Conservation (phyloP, 2,797 vertebrate genomes). For the Pyrocephalus nanus region DNA sequence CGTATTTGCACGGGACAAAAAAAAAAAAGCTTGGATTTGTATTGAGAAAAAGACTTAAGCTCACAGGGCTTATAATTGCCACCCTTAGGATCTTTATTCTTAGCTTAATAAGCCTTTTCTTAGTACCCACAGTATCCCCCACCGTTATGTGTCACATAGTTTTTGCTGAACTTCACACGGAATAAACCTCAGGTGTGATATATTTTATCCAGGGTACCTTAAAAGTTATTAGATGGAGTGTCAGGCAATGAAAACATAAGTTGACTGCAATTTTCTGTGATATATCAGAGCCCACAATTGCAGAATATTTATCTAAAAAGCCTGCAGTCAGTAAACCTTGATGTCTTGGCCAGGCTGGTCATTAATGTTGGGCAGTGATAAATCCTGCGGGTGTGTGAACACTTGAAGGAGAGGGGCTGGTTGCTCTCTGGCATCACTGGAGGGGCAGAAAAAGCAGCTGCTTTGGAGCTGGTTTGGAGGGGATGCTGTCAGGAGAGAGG, state of each 20-base stretch:
- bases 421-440: not conserved
- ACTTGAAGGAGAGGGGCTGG: not conserved
- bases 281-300: not conserved
- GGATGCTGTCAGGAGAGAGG: not conserved
- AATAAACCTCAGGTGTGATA: not conserved
- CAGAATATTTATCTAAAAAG: conserved; percentile 3
- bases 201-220: not conserved
- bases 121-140: not conserved
- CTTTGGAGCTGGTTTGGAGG: not conserved
- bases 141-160: not conserved
- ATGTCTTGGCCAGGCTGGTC: not conserved
- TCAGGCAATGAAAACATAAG: not conserved
- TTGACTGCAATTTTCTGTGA: not conserved
- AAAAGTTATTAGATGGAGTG: conserved; percentile 1
- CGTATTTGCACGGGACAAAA: not conserved
- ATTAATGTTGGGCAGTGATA: not conserved
- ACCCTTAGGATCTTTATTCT: not conserved
- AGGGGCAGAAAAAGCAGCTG: not conserved
- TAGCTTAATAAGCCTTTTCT: conserved; percentile 31
- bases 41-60: not conserved
- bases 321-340: conserved; percentile 20
- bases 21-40: not conserved
- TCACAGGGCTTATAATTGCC: not conserved
- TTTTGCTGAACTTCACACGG: not conserved
- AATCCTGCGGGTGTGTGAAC: not conserved